These are phyloP conservation scores for Meteorus cinctellus DNA, from an alignment of 2,888 invertebrate species.

Conservation along the genomic window DNA sequence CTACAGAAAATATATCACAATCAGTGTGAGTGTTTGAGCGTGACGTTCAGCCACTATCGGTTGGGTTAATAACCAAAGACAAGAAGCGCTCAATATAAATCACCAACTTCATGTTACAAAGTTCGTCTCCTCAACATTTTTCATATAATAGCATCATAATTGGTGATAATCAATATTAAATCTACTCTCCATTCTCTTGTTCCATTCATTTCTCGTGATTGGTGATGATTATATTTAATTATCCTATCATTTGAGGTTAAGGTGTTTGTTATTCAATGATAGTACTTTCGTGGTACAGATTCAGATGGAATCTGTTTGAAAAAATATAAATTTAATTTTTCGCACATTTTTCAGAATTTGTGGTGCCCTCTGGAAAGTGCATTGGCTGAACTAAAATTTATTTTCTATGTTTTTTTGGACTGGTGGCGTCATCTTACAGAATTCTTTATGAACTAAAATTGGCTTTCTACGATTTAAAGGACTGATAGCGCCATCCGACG, in stretches of 20 bases:
- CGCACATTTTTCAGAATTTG: too few species aligned
- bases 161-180: neutral
- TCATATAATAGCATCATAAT: neutral
- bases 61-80: neutral
- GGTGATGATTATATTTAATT: neutral
- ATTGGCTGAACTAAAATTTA: too few species aligned
- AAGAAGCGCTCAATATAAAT: constrained; percentile 7
- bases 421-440: too few species aligned
- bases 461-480: neutral
- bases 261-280: too few species aligned
- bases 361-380: too few species aligned
- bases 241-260: too few species aligned
- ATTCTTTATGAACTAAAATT: neutral
- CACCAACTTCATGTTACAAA: neutral
- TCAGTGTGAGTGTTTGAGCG: neutral
- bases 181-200: too few species aligned
- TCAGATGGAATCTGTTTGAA: neutral
- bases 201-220: neutral
- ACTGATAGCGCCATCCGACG: neutral
- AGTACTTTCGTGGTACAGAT: neutral
- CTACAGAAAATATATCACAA: neutral
- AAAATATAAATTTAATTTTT: neutral
- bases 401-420: too few species aligned
- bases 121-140: neutral
- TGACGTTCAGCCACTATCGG: constrained; percentile 1